Conservation (phyloP, 2,888 invertebrate genomes). For the Apamea monoglypha region DNA sequence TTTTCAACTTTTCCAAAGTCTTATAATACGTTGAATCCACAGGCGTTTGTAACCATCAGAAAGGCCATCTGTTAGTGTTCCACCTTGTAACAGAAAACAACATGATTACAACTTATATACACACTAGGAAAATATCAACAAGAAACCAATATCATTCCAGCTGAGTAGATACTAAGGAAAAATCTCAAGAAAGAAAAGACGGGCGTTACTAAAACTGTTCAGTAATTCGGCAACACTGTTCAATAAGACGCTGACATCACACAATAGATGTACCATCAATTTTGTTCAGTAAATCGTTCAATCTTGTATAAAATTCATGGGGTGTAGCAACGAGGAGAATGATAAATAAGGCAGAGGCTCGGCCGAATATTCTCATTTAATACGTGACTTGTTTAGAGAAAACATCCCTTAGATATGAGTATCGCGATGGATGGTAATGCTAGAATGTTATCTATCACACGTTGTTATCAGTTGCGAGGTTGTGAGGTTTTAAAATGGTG, state of each 20-base stretch:
- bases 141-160: constrained; percentile 56
- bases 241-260: constrained; percentile 86
- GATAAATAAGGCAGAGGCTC: constrained; percentile 90
- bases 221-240: constrained; percentile 70
- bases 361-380: constrained; percentile 90
- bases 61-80: neutral
- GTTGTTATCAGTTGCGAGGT: constrained; percentile 79
- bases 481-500: constrained; percentile 52
- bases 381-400: constrained; percentile 90
- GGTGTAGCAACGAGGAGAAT: constrained; percentile 88
- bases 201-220: constrained; percentile 63
- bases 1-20: neutral
- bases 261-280: constrained; percentile 90
- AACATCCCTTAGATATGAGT: constrained; percentile 86
- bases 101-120: constrained; percentile 11
- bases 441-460: constrained; percentile 84
- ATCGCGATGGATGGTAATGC: constrained; percentile 83
- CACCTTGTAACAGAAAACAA: constrained; percentile 5
- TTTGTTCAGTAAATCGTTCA: constrained; percentile 89
- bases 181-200: constrained; percentile 55
- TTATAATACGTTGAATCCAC: neutral
- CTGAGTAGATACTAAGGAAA: constrained; percentile 45
- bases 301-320: constrained; percentile 91
- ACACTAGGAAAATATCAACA: constrained; percentile 46
- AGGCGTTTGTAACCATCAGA: neutral